phyloP scores from a whole-genome alignment of 64 coral and sea anemone species.

The Hydrozoanthus tunicans region DNA sequence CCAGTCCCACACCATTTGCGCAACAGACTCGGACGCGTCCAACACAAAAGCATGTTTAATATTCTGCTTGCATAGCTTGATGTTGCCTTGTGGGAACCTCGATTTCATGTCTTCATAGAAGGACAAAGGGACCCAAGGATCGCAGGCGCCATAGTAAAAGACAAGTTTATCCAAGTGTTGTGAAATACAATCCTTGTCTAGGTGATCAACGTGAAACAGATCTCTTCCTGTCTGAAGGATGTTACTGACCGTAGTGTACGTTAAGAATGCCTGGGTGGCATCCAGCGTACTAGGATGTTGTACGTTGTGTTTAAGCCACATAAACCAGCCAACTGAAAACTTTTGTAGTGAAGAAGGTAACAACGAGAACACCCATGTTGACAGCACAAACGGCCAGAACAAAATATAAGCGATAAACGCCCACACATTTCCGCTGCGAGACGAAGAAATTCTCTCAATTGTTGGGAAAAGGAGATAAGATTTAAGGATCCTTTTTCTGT shows the following conservation, averaged over 20 bases:
- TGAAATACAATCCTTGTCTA: conserved; percentile 61
- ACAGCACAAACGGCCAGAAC: conserved; percentile 86
- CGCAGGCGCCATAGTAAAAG: conserved; percentile 86
- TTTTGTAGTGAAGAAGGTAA: conserved; percentile 70
- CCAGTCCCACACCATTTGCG: conserved; percentile 90
- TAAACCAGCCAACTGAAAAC: conserved; percentile 85
- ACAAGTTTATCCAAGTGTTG: conserved; percentile 83
- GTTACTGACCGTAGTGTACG: conserved; percentile 75
- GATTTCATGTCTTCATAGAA: conserved; percentile 86
- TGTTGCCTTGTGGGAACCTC: conserved; percentile 73
- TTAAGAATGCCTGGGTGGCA: conserved; percentile 62
- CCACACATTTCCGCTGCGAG: conserved; percentile 89
- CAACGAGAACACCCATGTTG: conserved; percentile 69
- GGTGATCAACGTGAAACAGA: conserved; percentile 64
- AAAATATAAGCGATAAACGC: conserved; percentile 77
- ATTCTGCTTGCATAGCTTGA: conserved; percentile 76
- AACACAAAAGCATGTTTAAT: conserved; percentile 90
- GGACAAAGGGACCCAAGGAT: conserved; percentile 81
- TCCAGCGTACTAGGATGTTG: conserved; percentile 56
- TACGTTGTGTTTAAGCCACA: conserved; percentile 73
- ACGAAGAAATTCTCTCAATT: conserved; percentile 82
- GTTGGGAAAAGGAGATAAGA: conserved; percentile 91
- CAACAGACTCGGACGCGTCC: conserved; percentile 79
- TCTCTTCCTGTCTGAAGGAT: conserved; percentile 82
- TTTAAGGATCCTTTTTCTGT: conserved; percentile 82